phyloP scores from a whole-genome alignment of 2,797 vertebrate species.

The Gallirallus australis region DNA sequence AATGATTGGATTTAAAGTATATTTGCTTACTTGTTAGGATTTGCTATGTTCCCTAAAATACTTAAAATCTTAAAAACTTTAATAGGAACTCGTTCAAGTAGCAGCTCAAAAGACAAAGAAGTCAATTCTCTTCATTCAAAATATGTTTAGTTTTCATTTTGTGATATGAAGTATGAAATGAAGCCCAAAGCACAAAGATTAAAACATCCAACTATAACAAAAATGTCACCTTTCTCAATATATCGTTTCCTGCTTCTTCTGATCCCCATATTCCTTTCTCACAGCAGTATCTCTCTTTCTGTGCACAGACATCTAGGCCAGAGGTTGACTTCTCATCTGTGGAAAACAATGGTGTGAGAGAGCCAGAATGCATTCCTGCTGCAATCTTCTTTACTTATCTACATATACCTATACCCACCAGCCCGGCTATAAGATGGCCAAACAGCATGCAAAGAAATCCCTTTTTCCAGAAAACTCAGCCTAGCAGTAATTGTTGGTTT shows the following conservation, averaged over 20 bases:
- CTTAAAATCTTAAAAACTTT: neutral
- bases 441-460: neutral
- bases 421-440: neutral
- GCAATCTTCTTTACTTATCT: neutral
- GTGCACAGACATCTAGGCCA: neutral
- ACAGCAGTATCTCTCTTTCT: neutral
- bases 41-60: neutral
- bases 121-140: neutral
- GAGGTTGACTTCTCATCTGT: neutral
- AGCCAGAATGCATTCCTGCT: neutral
- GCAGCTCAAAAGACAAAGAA: neutral
- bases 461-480: constrained; percentile 17
- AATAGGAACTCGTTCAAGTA: neutral
- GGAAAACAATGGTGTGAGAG: neutral
- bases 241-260: neutral
- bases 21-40: neutral
- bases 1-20: neutral
- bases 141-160: constrained; percentile 1
- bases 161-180: neutral
- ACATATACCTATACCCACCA: neutral
- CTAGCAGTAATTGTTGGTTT: constrained; percentile 49
- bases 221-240: neutral
- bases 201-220: neutral
- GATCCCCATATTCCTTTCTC: neutral
- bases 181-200: neutral